phyloP scores from a whole-genome alignment of 2,797 vertebrate species.

The Triplophysa yarkandensis region DNA sequence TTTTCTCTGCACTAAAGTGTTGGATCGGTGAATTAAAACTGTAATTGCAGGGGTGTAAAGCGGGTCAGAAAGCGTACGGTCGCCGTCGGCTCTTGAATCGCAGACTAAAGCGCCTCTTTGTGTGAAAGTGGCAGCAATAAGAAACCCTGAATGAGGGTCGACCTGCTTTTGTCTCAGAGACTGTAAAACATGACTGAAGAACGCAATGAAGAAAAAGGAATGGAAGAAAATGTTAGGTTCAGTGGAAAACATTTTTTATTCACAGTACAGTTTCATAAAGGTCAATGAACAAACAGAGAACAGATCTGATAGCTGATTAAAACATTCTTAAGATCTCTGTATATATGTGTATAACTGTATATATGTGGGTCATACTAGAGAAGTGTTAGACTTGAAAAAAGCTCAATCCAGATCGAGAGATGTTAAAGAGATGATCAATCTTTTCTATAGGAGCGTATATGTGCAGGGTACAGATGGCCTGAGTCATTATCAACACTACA shows the following conservation, averaged over 20 bases:
- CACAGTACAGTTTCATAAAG: too few species aligned
- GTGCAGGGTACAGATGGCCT: conserved; percentile 71
- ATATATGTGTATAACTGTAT: too few species aligned
- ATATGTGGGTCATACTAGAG: too few species aligned
- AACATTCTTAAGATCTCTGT: background rate
- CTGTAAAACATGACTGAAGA: conserved; percentile 65
- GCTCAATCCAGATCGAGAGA: too few species aligned
- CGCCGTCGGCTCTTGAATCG: conserved; percentile 58
- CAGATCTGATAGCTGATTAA: background rate
- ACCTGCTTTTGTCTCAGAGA: conserved; percentile 62
- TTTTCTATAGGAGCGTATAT: conserved; percentile 45
- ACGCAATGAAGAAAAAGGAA: conserved; percentile 1
- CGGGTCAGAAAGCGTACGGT: conserved; percentile 67
- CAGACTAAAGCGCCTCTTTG: conserved; percentile 68
- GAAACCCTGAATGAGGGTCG: conserved; percentile 59
- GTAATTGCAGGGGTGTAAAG: conserved; percentile 74
- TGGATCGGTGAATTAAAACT: conserved; percentile 81
- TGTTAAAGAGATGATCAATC: background rate
- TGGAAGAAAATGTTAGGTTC: background rate
- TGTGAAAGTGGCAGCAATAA: conserved; percentile 58
- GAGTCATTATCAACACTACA: conserved; percentile 59
- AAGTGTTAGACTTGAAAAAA: too few species aligned
- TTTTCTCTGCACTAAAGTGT: conserved; percentile 75
- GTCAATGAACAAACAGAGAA: too few species aligned
- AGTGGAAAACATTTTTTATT: background rate